Percentiles rank a stretch among this genome's conserved stretches.
Conservation (phyloP, 2,113 vertebrate species). For the Heterotilapia buettikoferi region DNA sequence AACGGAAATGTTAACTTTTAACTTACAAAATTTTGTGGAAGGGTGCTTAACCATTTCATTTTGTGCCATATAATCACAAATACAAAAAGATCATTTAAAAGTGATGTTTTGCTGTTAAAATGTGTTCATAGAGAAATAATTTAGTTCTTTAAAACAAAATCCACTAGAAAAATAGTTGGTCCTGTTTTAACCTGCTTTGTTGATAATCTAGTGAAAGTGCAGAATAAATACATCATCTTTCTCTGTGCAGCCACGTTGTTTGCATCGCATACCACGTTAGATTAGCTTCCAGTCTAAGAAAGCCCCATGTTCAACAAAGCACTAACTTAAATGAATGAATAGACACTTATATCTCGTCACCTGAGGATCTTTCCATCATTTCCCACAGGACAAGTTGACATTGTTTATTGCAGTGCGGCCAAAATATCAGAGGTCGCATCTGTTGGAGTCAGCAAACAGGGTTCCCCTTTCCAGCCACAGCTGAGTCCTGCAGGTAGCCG, state of each 20-base stretch:
- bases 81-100: background rate
- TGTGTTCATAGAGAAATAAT: background rate
- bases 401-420: background rate
- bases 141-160: background rate
- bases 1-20: background rate
- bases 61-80: background rate
- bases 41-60: background rate
- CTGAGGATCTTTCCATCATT: background rate
- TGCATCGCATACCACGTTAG: background rate
- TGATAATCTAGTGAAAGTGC: background rate
- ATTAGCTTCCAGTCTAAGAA: background rate
- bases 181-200: background rate
- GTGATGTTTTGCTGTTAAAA: background rate
- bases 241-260: background rate
- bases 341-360: background rate
- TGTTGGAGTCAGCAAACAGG: background rate
- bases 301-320: background rate
- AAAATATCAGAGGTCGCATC: background rate
- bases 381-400: background rate
- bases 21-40: background rate
- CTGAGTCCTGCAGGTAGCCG: background rate
- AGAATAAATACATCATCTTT: background rate
- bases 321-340: background rate
- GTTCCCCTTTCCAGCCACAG: background rate
- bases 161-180: background rate